These are phyloP conservation scores for Eurytoma adleriae DNA, from an alignment of 2,888 invertebrate genomes.

Conservation along the genomic window DNA sequence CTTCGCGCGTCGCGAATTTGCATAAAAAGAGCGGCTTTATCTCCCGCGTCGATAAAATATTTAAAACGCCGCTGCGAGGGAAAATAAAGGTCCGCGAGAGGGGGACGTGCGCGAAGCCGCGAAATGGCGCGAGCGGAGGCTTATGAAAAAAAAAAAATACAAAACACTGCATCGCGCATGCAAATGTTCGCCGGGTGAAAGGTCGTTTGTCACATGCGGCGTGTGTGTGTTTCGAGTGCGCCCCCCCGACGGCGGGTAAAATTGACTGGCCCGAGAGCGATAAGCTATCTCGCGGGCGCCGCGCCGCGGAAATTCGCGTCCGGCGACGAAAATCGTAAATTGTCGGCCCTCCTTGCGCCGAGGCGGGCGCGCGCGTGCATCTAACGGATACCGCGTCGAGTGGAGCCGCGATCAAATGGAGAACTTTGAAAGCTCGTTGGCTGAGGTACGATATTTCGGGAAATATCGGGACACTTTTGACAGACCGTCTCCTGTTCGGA, in stretches of 20 bases:
- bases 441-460: no score
- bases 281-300: constrained; percentile 40
- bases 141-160: background rate
- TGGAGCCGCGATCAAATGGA: background rate
- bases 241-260: constrained; percentile 38
- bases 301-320: background rate
- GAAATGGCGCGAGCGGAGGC: background rate
- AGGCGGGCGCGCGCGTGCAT: background rate
- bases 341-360: constrained; percentile 10
- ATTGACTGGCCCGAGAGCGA: constrained; percentile 52
- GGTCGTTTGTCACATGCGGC: constrained; percentile 51
- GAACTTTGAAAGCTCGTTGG: no score
- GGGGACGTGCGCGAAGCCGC: background rate
- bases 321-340: constrained; percentile 54
- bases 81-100: background rate
- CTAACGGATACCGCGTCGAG: background rate
- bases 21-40: constrained; percentile 39
- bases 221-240: constrained; percentile 19
- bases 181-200: constrained; percentile 47
- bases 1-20: background rate
- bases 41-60: constrained; percentile 39
- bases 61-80: constrained; percentile 33
- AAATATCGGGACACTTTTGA: no score
- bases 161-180: constrained; percentile 25
- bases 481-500: no score